A percentile compares a stretch with the other conserved stretches of the same genome.
phyloP scores from a whole-genome alignment of 37 sponge, comb jelly and placozoan species.

The Amphimedon queenslandica region DNA sequence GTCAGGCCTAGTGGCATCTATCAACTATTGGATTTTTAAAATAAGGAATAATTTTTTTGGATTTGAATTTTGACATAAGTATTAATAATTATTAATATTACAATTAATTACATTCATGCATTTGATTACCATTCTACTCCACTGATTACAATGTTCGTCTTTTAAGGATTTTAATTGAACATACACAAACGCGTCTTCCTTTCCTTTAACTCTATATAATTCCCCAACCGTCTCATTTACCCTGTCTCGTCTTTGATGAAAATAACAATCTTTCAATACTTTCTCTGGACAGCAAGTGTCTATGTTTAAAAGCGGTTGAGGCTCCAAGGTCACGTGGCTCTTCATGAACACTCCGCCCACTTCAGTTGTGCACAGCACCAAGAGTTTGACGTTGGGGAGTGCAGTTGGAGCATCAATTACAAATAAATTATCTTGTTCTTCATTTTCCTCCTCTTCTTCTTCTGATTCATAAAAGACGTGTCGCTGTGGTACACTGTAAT shows the following conservation, averaged over 20 bases:
- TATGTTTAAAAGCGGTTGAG: background rate
- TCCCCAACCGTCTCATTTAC: conserved; percentile 1
- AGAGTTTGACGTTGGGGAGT: background rate
- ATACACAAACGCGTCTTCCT: conserved; percentile 9
- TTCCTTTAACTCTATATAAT: background rate
- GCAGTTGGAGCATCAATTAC: background rate
- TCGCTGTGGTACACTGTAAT: conserved; percentile 22
- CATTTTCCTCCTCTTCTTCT: conserved; percentile 26
- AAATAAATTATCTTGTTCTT: background rate
- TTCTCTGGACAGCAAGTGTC: background rate
- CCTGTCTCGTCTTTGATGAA: conserved; percentile 1
- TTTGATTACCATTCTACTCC: conserved; percentile 22
- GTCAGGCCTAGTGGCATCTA: conserved; percentile 12
- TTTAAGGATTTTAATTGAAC: conserved; percentile 23
- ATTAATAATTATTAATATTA: too few relatives aligned
- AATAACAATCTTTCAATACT: conserved; percentile 19
- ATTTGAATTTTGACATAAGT: too few relatives aligned
- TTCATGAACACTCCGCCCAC: conserved; percentile 33
- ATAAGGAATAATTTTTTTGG: background rate
- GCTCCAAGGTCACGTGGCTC: conserved; percentile 19
- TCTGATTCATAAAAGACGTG: conserved; percentile 48
- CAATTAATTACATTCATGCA: background rate
- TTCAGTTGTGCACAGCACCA: conserved; percentile 1
- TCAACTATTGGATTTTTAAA: conserved; percentile 11
- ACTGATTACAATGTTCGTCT: conserved; percentile 19